Evolutionary conservation across 2,797 vertebrate genomes (phyloP), one percentile per base, ranked within the genome.

Genomic region (Poecilia velifera): DNA sequence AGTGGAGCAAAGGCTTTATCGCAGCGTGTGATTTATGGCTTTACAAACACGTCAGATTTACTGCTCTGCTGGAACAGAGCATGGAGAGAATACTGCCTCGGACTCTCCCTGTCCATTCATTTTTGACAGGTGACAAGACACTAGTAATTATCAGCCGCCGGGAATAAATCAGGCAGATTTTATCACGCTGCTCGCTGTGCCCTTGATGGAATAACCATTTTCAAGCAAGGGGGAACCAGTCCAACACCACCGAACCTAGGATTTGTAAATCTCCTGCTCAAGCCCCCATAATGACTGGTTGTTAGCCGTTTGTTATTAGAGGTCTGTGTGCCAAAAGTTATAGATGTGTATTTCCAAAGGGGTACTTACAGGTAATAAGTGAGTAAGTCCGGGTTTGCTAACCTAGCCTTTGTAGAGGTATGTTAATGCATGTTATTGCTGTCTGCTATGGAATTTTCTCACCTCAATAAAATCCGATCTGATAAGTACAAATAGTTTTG

Each of bases 391-490:
- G 80, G 90, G 93, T 91, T 89, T 83, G 83, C 94, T 94, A 94
- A 94, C 93, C 93, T 94, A 95, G 95, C 93, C 92, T 95, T 95
- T 94, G 93, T 92, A 74, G 72, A 92, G 96, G 95, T 95, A 96
- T 96, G 96, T 96, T 96, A 96, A 96, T 96, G 92, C 91, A 94
- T 95, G 95, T 95, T 96, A 95, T 95, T 93, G 91, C 88, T 88
- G 83, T 88, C 88, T 87, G 84, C 78, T 86, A 81, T 85, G 92
- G 93, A 95, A 95, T 96, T 95, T 95, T 95, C 95, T 95, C 95
- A 95, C 94, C 90, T 94, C 93, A 89, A 94, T 95, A 95, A 95
- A 95, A 93, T 90, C 66, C 77, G 78, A 87, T 64, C 76, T 74
- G 84, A 91, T 73, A 68, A 64, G n/a, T 3, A 9, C 3, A 6